phyloP scores from a whole-genome alignment of 2,888 invertebrate genomes.

The Morpho helenor region DNA sequence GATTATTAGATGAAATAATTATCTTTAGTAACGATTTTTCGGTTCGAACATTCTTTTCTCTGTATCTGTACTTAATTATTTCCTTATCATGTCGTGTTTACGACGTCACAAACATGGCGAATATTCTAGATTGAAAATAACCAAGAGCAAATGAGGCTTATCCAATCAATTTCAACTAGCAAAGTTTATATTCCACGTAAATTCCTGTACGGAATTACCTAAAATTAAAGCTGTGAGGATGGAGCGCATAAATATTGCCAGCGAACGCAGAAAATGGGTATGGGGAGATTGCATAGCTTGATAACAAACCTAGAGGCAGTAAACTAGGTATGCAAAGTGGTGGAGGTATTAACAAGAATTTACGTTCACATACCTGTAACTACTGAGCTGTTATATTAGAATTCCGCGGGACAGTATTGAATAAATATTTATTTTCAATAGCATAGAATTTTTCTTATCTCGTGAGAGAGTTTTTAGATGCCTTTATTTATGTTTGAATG shows the following conservation, averaged over 20 bases:
- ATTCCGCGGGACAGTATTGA: background rate
- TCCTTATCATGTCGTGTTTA: too few species aligned
- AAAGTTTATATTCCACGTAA: conserved; percentile 16
- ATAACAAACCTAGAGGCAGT: conserved; percentile 42
- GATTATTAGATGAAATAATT: too few species aligned
- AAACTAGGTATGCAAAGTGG: conserved; percentile 43
- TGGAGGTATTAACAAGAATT: conserved; percentile 34
- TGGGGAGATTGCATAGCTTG: too few species aligned
- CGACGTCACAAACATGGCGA: too few species aligned
- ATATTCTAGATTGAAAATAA: background rate
- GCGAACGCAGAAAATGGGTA: conserved; percentile 52
- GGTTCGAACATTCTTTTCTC: too few species aligned
- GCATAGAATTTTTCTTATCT: too few species aligned
- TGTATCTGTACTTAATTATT: too few species aligned
- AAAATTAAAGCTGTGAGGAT: conserved; percentile 36
- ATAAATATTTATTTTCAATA: too few species aligned
- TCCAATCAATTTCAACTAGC: conserved; percentile 10
- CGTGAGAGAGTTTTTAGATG: too few species aligned
- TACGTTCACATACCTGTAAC: conserved; percentile 13
- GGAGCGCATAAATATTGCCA: conserved; percentile 37
- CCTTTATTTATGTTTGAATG: too few species aligned
- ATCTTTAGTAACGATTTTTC: too few species aligned
- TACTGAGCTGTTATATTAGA: conserved; percentile 9
- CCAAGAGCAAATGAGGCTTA: conserved; percentile 6
- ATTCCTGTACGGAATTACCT: conserved; percentile 27